phyloP scores from a whole-genome alignment of 2,113 vertebrate species.

The Pelobates fuscus region DNA sequence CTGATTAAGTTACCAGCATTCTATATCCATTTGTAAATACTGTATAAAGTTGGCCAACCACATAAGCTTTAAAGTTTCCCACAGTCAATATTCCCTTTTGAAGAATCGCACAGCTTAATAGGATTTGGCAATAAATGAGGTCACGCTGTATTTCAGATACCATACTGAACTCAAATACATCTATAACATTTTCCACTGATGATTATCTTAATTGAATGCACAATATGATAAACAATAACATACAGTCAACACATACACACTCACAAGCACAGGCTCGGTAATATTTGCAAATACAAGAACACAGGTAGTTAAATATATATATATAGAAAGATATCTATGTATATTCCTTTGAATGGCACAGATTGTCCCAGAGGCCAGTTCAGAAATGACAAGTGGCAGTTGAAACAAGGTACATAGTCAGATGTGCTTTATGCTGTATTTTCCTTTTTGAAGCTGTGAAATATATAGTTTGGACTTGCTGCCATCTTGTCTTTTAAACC shows the following conservation, averaged over 20 bases:
- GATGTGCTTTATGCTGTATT: constrained; percentile 93
- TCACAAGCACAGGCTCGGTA: constrained; percentile 14
- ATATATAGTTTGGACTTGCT: constrained; percentile 97
- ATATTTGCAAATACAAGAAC: constrained; percentile 22
- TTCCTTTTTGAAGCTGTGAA: constrained; percentile 96
- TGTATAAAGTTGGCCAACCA: not conserved
- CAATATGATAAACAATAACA: constrained; percentile 6
- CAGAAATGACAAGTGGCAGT: not conserved
- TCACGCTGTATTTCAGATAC: not conserved
- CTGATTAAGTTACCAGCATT: too few species aligned
- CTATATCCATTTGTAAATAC: not conserved
- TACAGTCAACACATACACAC: constrained; percentile 8
- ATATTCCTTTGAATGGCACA: constrained; percentile 70
- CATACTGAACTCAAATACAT: not conserved
- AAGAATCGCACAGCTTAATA: not conserved
- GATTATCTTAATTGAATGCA: constrained; percentile 30
- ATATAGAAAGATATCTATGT: constrained; percentile 60
- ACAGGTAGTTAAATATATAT: constrained; percentile 15
- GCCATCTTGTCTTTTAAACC: constrained; percentile 94
- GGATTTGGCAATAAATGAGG: constrained; percentile 1
- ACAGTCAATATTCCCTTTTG: not conserved
- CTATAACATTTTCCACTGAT: not conserved
- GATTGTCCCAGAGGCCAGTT: constrained; percentile 44
- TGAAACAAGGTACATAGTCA: constrained; percentile 19
- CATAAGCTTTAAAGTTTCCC: not conserved